Conservation (phyloP, 2,888 invertebrate species). For the Orthonychiurus folsomi region DNA sequence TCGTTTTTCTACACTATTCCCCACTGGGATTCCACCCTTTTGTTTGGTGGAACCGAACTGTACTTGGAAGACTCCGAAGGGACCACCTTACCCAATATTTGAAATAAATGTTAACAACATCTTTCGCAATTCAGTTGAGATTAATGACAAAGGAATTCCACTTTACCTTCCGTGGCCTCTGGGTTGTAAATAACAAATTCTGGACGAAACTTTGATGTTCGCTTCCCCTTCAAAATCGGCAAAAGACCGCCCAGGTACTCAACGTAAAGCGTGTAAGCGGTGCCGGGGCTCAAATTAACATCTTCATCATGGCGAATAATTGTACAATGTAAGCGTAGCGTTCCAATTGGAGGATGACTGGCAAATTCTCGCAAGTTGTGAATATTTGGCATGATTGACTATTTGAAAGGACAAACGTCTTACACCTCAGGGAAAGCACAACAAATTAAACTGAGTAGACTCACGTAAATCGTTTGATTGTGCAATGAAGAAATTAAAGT, state of each 20-base stretch:
- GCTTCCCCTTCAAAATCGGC: conserved; percentile 86
- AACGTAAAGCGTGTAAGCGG: conserved; percentile 79
- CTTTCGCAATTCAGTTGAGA: no score
- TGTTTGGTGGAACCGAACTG: background rate
- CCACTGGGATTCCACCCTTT: background rate
- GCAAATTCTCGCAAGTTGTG: conserved; percentile 84
- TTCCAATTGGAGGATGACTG: conserved; percentile 74
- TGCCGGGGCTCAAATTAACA: conserved; percentile 52
- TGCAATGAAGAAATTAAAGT: conserved; percentile 77
- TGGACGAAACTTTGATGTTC: conserved; percentile 92
- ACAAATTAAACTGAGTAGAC: conserved; percentile 39
- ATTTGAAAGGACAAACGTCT: conserved; percentile 17
- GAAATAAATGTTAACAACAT: background rate
- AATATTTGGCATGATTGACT: conserved; percentile 91
- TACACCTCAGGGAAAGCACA: no score
- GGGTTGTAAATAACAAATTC: conserved; percentile 97
- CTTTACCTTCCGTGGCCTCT: conserved; percentile 53
- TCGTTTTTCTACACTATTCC: background rate
- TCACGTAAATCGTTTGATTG: conserved; percentile 85
- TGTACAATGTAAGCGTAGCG: conserved; percentile 88
- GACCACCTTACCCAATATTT: background rate
- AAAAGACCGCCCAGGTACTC: conserved; percentile 94
- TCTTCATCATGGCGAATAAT: conserved; percentile 90
- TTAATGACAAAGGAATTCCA: background rate
- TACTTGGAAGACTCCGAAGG: background rate